Percentiles rank a stretch among this genome's conserved stretches.
Conservation (phyloP, 2,797 vertebrate genomes). For the Spea hammondii region DNA sequence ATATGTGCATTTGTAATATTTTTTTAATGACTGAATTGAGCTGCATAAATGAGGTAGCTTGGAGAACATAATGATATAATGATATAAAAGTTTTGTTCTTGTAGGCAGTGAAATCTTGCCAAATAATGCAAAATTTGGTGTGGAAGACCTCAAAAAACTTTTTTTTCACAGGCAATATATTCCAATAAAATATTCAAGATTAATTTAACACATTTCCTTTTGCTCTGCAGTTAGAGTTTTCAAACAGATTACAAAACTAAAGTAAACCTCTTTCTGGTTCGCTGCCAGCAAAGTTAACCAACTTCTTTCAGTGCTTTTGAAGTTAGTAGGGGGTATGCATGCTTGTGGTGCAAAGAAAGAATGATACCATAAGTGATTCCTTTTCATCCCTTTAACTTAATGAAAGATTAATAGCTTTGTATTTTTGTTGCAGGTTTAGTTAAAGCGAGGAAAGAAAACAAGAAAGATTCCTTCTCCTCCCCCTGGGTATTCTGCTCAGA, state of each 20-base stretch:
- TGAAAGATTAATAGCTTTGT: constrained; percentile 99
- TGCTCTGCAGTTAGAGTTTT: constrained; percentile 27
- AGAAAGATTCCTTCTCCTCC: constrained; percentile 70
- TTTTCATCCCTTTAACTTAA: constrained; percentile 98
- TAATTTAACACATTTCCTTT: too few relatives aligned
- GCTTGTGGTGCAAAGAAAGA: constrained; percentile 86
- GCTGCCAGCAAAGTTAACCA: constrained; percentile 88
- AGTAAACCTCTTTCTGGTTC: constrained; percentile 84
- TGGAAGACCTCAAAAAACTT: too few relatives aligned
- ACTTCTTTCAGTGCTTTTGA: constrained; percentile 88
- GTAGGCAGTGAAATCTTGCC: too few relatives aligned
- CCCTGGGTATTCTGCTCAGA: constrained; percentile 68
- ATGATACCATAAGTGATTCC: constrained; percentile 96
- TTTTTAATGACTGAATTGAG: too few relatives aligned
- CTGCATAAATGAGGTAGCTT: too few relatives aligned
- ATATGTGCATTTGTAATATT: too few relatives aligned
- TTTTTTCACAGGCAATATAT: too few relatives aligned
- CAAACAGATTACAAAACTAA: constrained; percentile 73
- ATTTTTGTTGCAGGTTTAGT: constrained; percentile 84
- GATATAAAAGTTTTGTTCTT: too few relatives aligned
- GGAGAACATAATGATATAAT: too few relatives aligned
- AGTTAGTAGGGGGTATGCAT: constrained; percentile 91
- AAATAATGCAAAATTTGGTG: too few relatives aligned
- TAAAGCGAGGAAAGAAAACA: constrained; percentile 24
- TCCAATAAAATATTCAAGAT: too few relatives aligned